Conservation (phyloP, 1,140 invertebrate genomes). For the Caenorhabditis latens region DNA sequence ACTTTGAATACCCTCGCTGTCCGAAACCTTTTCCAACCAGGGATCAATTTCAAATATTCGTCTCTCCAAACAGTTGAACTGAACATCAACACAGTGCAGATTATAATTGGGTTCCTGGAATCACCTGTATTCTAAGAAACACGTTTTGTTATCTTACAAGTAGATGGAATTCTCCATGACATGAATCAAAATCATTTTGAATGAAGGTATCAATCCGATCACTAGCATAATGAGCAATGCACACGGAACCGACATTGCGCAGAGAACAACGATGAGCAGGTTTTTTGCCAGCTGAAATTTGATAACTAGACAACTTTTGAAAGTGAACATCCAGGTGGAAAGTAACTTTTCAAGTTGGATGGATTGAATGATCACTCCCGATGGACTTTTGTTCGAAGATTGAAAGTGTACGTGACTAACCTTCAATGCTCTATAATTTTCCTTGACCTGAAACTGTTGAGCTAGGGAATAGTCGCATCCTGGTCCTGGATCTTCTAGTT, state of each 20-base stretch:
- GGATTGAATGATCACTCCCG: no score
- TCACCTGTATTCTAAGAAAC: neutral
- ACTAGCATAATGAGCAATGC: constrained; percentile 20
- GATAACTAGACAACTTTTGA: neutral
- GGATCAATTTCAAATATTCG: constrained; percentile 26
- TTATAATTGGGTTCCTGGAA: constrained; percentile 11
- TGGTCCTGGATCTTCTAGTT: constrained; percentile 3
- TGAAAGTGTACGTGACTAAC: no score
- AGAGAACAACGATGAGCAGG: neutral
- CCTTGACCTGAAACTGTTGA: constrained; percentile 11
- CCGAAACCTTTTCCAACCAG: neutral
- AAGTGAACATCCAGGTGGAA: neutral
- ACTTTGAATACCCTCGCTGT: neutral
- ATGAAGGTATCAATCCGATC: constrained; percentile 1
- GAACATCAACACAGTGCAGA: constrained; percentile 11
- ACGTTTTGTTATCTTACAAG: neutral
- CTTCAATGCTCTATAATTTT: constrained; percentile 15
- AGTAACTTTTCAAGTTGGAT: neutral
- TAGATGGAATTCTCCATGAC: constrained; percentile 23
- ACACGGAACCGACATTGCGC: constrained; percentile 25
- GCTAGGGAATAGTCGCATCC: constrained; percentile 1
- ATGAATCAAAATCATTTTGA: constrained; percentile 3
- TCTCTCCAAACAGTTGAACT: neutral
- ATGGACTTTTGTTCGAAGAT: no score
- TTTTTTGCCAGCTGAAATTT: constrained; percentile 17